Percentiles rank a stretch among this genome's conserved stretches.
Evolutionary conservation across 2,113 vertebrate species (phyloP).

Genomic region (Seriola dumerili): DNA sequence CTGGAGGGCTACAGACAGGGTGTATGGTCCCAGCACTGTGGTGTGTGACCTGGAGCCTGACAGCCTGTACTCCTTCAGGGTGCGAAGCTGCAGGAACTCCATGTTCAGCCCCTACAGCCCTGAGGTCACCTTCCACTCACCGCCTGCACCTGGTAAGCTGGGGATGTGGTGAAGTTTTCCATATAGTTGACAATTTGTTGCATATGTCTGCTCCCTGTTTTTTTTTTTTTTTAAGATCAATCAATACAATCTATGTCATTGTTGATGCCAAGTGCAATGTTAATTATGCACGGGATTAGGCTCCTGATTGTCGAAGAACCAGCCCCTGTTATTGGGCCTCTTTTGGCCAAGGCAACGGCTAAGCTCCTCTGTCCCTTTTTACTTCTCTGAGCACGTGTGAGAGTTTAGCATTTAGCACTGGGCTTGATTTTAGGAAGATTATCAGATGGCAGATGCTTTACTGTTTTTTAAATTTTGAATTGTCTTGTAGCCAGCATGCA

Average conservation of each 20-base stretch:
- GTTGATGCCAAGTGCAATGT: constrained; percentile 11
- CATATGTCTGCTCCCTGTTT: neutral
- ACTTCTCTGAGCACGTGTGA: constrained; percentile 40
- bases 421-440: constrained; percentile 25
- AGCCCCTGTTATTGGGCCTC: constrained; percentile 59
- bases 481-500: neutral
- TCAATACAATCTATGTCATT: neutral
- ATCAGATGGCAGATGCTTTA: constrained; percentile 29
- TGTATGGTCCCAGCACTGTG: constrained; percentile 86
- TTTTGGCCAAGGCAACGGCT: constrained; percentile 43
- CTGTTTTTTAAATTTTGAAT: constrained; percentile 26
- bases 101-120: constrained; percentile 90
- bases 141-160: constrained; percentile 92
- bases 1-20: constrained; percentile 86
- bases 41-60: constrained; percentile 87
- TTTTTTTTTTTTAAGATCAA: neutral
- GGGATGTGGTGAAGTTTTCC: neutral
- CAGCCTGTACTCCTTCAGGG: constrained; percentile 90
- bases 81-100: constrained; percentile 89
- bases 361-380: constrained; percentile 38
- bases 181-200: neutral
- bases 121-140: constrained; percentile 89
- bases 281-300: constrained; percentile 23
- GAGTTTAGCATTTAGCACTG: constrained; percentile 10
- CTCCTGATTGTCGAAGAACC: constrained; percentile 6